Evolutionary conservation across 2,888 invertebrate genomes (phyloP).

Genomic region (Caenorhabditis imperialis): DNA sequence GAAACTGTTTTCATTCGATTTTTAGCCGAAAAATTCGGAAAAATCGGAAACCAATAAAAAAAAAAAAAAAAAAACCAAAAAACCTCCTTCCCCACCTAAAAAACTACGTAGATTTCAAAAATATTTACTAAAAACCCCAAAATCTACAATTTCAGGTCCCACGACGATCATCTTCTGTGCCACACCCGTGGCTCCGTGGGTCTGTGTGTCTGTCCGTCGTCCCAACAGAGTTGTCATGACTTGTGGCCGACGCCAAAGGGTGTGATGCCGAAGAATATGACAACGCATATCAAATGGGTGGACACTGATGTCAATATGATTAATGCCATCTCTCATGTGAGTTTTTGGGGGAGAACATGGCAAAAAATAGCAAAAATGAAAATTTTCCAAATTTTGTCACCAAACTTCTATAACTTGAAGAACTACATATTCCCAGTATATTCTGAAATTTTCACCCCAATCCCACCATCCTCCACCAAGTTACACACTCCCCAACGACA

Average conservation of each 20-base stretch:
- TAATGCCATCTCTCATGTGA: slow-evolving; percentile 51
- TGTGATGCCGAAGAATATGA: slow-evolving; percentile 29
- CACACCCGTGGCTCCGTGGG: slow-evolving; percentile 52
- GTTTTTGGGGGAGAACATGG: neutral
- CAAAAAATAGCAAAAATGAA: neutral
- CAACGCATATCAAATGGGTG: slow-evolving; percentile 41
- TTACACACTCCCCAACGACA: no score
- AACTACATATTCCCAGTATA: no score
- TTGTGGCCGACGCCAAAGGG: slow-evolving; percentile 33
- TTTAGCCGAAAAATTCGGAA: no score
- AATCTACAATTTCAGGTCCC: slow-evolving; percentile 31
- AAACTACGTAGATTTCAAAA: no score
- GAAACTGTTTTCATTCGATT: no score
- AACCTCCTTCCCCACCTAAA: no score
- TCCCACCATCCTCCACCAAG: no score
- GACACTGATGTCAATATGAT: slow-evolving; percentile 49
- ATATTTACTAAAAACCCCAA: no score
- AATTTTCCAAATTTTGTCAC: neutral
- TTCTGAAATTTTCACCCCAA: no score
- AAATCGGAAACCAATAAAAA: no score
- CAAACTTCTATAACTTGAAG: no score
- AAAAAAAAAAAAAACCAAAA: no score
- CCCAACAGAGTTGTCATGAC: slow-evolving; percentile 45
- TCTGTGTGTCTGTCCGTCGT: slow-evolving; percentile 49
- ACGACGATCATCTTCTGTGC: slow-evolving; percentile 45